Percentiles rank a stretch among this genome's conserved stretches.
Conservation (phyloP, 2,797 vertebrate species). For the Phataginus tetradactyla region DNA sequence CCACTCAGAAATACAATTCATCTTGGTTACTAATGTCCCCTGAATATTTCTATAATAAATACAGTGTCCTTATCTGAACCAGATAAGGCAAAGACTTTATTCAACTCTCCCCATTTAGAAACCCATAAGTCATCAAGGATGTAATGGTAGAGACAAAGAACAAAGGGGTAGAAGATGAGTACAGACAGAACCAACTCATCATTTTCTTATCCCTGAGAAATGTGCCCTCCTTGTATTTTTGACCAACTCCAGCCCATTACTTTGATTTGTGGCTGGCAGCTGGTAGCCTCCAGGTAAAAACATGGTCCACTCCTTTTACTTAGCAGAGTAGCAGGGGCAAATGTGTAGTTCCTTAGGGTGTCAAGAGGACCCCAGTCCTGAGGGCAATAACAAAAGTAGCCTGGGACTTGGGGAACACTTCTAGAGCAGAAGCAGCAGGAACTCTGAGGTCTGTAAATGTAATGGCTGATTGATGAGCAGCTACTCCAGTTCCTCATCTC, state of each 20-base stretch:
- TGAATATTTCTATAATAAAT: constrained; percentile 84
- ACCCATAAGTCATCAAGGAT: constrained; percentile 52
- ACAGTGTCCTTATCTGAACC: constrained; percentile 19
- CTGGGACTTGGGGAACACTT: background rate
- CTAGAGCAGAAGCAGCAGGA: background rate
- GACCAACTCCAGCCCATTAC: constrained; percentile 43
- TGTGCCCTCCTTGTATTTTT: background rate
- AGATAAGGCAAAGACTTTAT: constrained; percentile 48
- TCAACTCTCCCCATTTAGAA: constrained; percentile 31
- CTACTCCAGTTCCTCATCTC: background rate
- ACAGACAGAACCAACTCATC: background rate
- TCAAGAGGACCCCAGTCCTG: background rate
- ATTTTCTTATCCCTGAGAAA: constrained; percentile 35
- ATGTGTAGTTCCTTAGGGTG: background rate
- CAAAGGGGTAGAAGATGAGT: background rate
- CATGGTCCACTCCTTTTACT: background rate
- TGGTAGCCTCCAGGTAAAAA: background rate
- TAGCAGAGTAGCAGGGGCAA: background rate
- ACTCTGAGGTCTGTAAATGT: background rate
- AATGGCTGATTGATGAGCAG: background rate
- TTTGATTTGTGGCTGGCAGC: constrained; percentile 63
- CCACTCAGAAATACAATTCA: constrained; percentile 77
- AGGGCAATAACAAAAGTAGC: background rate
- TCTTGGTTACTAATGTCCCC: constrained; percentile 83
- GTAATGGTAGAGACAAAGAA: background rate